Base-by-base conservation (phyloP, 2,113 vertebrate species). In the Brachyistius frenatus region DNA sequence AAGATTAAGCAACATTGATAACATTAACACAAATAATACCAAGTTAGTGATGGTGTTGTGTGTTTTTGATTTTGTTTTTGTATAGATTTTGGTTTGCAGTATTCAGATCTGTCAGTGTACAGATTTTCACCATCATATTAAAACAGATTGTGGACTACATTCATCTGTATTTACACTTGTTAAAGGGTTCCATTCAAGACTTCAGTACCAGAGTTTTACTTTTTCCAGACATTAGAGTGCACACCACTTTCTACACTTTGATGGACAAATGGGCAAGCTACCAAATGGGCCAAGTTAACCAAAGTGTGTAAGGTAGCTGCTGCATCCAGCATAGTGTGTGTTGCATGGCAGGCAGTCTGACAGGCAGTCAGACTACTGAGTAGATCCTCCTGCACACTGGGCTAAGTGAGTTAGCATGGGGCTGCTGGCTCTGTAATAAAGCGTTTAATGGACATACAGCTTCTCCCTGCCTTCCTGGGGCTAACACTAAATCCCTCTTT, bases 351-450 rank as follows among this genome's bases (percentile, higher is more conserved):
- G 69, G 95, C 94, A 95, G 66, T 58, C 68, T 97, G 97, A 97
- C 96, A 96, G 94, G 94, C 96, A 96, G 96, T 94, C 94, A 32
- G 72, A 67, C 65, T 44, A 92, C 95, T 94, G 94, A 94, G 93
- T 95, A 94, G 94, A 95, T 90, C 95, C 93, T 94, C 94, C 89
- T 84, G 79, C 75, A 95, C 92, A 95, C 94, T 92, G 95, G 94
- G 96, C 96, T 99, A 98, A 99, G 96, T 95, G 96, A 97, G 96
- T 99, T 99, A 99, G 96, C 96, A 95, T 92, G 94, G 95, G 95
- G 96, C 97, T 98, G 96, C 96, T 95, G 97, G 97, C 97, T 90
- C 96, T 98, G 97, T 98, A 98, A 99, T 99, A 99, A 99, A 99
- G 96, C 95, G 95, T 96, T 97, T 98, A 99, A 98, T 99, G 98